Evolutionary conservation across 2,113 vertebrate genomes (phyloP).

Genomic region (Chauna torquata): DNA sequence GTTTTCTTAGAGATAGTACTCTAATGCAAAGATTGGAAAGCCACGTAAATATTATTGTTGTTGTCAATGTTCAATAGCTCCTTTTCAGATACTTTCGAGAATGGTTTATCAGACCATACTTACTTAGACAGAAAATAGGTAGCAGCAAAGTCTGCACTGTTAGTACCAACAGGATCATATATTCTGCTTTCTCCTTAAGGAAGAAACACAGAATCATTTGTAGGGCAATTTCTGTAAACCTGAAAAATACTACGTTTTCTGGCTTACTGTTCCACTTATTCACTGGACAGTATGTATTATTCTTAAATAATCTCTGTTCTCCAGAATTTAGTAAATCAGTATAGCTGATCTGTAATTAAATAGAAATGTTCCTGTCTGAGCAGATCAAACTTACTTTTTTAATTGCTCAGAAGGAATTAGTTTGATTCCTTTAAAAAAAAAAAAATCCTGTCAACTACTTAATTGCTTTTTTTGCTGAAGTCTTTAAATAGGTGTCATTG

Average conservation of each 20-base stretch:
- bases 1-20: not conserved
- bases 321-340: not conserved
- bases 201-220: not conserved
- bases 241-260: not conserved
- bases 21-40: not conserved
- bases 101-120: not conserved
- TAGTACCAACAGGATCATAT: not conserved
- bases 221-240: not conserved
- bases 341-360: not conserved
- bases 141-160: not conserved
- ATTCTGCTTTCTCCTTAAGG: not conserved
- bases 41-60: not conserved
- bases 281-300: not conserved
- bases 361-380: not conserved
- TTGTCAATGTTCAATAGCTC: not conserved
- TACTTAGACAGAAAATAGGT: not conserved
- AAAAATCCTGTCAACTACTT: not conserved
- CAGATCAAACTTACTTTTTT: slow-evolving; percentile 6
- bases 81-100: not conserved
- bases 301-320: not conserved
- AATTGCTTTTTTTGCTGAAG: slow-evolving; percentile 25
- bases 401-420: slow-evolving; percentile 17
- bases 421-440: not conserved
- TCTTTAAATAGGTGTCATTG: slow-evolving; percentile 17
- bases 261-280: not conserved